A percentile compares a stretch with the other conserved stretches of the same genome.
Evolutionary conservation across 1,140 invertebrate species (phyloP).

Genomic region (Rhynchophorus ferrugineus): DNA sequence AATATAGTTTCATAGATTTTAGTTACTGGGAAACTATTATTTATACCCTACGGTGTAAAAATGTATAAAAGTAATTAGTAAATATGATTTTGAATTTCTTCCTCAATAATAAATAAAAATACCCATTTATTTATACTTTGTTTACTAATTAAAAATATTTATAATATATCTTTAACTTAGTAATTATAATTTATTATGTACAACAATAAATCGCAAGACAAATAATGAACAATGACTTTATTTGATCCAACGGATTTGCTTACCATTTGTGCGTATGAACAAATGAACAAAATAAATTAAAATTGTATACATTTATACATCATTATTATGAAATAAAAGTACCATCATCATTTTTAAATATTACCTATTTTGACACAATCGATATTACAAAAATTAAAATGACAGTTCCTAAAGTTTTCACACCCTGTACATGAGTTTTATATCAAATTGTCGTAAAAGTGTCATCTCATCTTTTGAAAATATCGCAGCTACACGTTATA

Average conservation of each 20-base stretch:
- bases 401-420: slow-evolving; percentile 30
- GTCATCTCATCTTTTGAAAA: slow-evolving; percentile 7
- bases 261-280: slow-evolving; percentile 14
- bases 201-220: slow-evolving; percentile 1
- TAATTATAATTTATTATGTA: slow-evolving; percentile 10
- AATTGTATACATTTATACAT: slow-evolving; percentile 6
- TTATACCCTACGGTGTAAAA: too few species aligned
- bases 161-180: slow-evolving; percentile 17
- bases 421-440: slow-evolving; percentile 40
- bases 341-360: not conserved
- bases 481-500: not conserved
- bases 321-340: not conserved
- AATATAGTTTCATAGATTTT: too few species aligned
- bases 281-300: slow-evolving; percentile 5
- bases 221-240: slow-evolving; percentile 7
- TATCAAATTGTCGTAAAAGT: not conserved
- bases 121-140: slow-evolving; percentile 4
- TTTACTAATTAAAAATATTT: slow-evolving; percentile 21
- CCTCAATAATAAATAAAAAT: slow-evolving; percentile 4
- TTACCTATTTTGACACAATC: slow-evolving; percentile 37
- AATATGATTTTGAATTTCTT: too few species aligned
- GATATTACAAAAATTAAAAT: slow-evolving; percentile 38
- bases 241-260: slow-evolving; percentile 8
- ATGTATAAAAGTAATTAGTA: too few species aligned
- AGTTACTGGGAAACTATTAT: too few species aligned